Evolutionary conservation across 2,113 vertebrate species (phyloP).

Genomic region (Zosterops borbonicus): DNA sequence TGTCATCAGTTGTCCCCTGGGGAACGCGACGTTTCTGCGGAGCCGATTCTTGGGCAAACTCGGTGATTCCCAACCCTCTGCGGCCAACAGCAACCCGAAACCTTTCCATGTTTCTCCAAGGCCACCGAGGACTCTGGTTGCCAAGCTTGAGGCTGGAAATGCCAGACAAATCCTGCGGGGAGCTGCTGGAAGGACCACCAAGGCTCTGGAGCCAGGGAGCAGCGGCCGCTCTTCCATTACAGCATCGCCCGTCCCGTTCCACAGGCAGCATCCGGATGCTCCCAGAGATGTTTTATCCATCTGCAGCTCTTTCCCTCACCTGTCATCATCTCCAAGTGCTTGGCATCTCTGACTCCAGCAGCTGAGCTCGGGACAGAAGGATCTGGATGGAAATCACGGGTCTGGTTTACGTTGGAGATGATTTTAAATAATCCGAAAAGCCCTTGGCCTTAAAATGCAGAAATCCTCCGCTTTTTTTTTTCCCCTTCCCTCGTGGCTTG

Average conservation of each 20-base stretch:
- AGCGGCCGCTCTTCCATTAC: slow-evolving; percentile 14
- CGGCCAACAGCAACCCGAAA: not conserved
- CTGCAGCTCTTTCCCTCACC: slow-evolving; percentile 24
- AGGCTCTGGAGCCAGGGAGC: not conserved
- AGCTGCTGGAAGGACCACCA: slow-evolving; percentile 31
- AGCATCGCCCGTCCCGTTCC: not conserved
- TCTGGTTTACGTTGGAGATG: slow-evolving; percentile 41
- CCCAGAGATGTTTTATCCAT: slow-evolving; percentile 2
- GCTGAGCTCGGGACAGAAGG: not conserved
- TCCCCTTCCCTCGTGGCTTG: not conserved
- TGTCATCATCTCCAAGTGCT: slow-evolving; percentile 45
- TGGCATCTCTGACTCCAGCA: not conserved
- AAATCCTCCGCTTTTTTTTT: not conserved
- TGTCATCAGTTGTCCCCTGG: not conserved
- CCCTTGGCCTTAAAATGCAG: not conserved
- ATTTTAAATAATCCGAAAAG: slow-evolving; percentile 26
- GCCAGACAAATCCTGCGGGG: not conserved
- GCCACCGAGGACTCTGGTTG: not conserved
- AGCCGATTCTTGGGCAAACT: not conserved
- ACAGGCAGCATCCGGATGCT: not conserved
- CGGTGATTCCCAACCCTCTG: not conserved
- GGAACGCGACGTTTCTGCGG: not conserved
- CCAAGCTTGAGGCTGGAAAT: not conserved
- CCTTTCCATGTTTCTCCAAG: not conserved
- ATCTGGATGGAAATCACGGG: not conserved